Evolutionary conservation across 2,113 vertebrate species (phyloP), one percentile per base, ranked within the genome.

Genomic region (Odontophorus gujanensis): DNA sequence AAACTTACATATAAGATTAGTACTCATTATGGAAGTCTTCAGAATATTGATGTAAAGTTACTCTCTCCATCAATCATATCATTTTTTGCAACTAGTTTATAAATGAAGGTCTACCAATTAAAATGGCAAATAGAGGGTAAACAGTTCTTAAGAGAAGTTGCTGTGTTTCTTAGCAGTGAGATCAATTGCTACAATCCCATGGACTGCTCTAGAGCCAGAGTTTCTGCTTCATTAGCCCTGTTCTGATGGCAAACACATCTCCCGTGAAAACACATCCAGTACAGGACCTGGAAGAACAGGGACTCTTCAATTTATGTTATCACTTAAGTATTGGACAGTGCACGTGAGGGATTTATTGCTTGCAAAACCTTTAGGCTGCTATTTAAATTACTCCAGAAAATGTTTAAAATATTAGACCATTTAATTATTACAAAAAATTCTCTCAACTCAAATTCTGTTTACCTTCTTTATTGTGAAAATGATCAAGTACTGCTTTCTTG

Each of bases 11-110:
- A 68, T 43, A 34, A 91, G 87, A 83, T 95, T 83, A 93, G 65
- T 55, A 81, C 13, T 87, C 68, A 0, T 78, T 87, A 94, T 61
- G 67, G 81, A 95, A 91, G 51, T 4, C 61, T 85, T n/a, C 63
- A 83, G 79, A 85, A 92, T 85, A 89, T 83, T 53, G 75, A 67
- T 75, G 89, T 95, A 85, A 22, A 4, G 34, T 95, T 95, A 91
- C 85, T 69, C 30, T 42, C n/a, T 13, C 74, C 84, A 77, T 93
- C 87, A 77, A 48, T 93, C 81, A 82, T 10, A 43, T 32, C 1
- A 1, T 18, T 81, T 61, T 53, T 85, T 55, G 43, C 73, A 85
- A 11, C 82, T 67, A 15, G 68, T 85, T 74, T 71, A 87, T 51
- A 87, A 94, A 87, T 55, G 13, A 71, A 74, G 45, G 20, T 89